Base-by-base conservation (phyloP, 2,797 vertebrate genomes). In the Phyllotis vaccarum region DNA sequence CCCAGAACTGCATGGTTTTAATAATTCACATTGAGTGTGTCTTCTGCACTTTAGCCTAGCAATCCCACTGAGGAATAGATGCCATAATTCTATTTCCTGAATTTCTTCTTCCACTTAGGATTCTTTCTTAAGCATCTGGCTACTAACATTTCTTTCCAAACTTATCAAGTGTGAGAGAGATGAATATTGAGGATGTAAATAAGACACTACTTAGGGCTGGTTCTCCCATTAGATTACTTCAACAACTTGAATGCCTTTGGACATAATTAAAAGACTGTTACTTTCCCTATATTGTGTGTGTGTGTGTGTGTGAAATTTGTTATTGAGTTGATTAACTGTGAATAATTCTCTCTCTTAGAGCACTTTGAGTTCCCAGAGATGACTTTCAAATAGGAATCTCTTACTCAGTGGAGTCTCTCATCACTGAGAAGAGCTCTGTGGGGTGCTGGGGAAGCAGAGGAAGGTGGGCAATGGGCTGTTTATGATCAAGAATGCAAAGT, bases 321-420 rank as follows among this genome's bases (percentile, higher is more conserved):
- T 94, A 96, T 92, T 97, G 60, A 96, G 72, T 78, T 95, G 95
- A 96, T 96, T 96, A 96, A 97, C 89, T 97, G 95, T 93, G 83
- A 82, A 93, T 92, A 96, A 89, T 60, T 93, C 49, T 93, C 49
- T 93, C 83, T 95, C 92, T 90, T 68, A 34, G 91, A 97, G 82
- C 66, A 96, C 90, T 95, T 2, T 79, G 76, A 91, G 95, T 96
- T 97, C 94, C 96, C 94, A 96, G 96, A 96, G 93, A 96, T 58
- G 80, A 85, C 89, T 97, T 97, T 93, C 95, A 94, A 96, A 96
- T 96, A 83, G 0, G 90, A 96, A 80, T n/a, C n/a, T 93, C 93
- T 97, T 96, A 97, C 90, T 97, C 95, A 94, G 92, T 97, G 89
- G 92, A 95, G 96, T 91, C 96, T 97, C 96, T 95, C 52, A 1